These are phyloP conservation scores for Pagrus major DNA, from an alignment of 2,113 vertebrate genomes.

Conservation along the genomic window DNA sequence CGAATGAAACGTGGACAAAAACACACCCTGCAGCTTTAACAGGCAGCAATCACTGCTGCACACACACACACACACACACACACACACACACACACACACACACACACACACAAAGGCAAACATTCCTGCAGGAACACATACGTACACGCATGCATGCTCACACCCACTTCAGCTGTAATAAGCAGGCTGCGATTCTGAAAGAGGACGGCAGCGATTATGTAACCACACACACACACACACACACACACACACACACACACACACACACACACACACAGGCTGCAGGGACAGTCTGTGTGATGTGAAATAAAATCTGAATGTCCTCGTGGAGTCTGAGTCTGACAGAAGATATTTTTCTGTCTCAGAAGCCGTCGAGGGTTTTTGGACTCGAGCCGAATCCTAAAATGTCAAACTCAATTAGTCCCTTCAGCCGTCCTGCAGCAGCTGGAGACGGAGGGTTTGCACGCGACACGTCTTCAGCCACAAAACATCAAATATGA, in stretches of 20 bases:
- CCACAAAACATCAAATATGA: not conserved
- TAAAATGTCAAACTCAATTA: not conserved
- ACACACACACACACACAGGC: slow-evolving; percentile 13
- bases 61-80: not conserved
- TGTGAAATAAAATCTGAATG: slow-evolving; percentile 19
- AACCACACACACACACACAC: slow-evolving; percentile 57
- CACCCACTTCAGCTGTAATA: slow-evolving; percentile 65
- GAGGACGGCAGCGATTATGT: slow-evolving; percentile 72
- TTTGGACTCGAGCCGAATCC: not conserved
- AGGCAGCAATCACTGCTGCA: slow-evolving; percentile 19
- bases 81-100: slow-evolving; percentile 26
- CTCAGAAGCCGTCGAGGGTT: not conserved
- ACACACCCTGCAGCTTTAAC: slow-evolving; percentile 23
- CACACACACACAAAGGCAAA: slow-evolving; percentile 21
- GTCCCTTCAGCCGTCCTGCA: not conserved
- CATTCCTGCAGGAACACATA: slow-evolving; percentile 58
- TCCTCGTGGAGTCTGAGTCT: not conserved
- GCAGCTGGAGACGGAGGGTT: not conserved
- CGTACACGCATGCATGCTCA: slow-evolving; percentile 52
- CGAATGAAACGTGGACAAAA: slow-evolving; percentile 14
- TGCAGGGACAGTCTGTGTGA: slow-evolving; percentile 43
- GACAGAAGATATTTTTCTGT: not conserved
- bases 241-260: slow-evolving; percentile 37
- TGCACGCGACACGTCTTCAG: not conserved
- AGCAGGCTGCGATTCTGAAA: slow-evolving; percentile 61